Evolutionary conservation across 2,797 vertebrate genomes (phyloP).

Genomic region (Hyperoplus lanceolatus): DNA sequence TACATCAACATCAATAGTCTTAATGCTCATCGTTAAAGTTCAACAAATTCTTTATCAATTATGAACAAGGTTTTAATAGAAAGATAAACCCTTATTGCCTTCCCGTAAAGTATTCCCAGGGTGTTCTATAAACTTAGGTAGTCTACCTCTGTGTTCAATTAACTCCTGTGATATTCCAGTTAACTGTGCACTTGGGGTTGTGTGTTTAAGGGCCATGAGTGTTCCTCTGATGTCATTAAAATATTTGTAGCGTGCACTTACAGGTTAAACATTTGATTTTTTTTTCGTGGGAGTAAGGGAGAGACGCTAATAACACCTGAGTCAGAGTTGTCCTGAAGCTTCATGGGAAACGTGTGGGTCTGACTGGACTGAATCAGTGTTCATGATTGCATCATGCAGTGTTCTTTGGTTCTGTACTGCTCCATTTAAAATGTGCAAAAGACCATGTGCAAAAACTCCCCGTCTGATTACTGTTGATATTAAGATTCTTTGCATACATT

Average conservation of each 20-base stretch:
- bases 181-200: not conserved
- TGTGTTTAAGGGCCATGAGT: not conserved
- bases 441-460: not conserved
- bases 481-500: not conserved
- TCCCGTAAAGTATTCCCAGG: conserved; percentile 6
- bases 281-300: not conserved
- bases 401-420: not conserved
- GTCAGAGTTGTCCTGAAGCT: conserved; percentile 32
- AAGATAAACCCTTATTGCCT: conserved; percentile 4
- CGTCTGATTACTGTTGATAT: not conserved
- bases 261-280: conserved; percentile 6
- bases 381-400: not conserved
- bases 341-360: conserved; percentile 18
- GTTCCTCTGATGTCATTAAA: conserved; percentile 6
- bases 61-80: not conserved
- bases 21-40: conserved; percentile 5
- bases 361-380: conserved; percentile 20
- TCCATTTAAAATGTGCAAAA: conserved; percentile 3
- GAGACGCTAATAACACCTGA: conserved; percentile 33
- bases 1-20: not conserved
- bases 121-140: not conserved
- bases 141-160: conserved; percentile 36
- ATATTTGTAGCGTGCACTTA: not conserved
- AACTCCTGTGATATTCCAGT: conserved; percentile 21
- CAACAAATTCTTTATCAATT: conserved; percentile 1